phyloP scores from a whole-genome alignment of 2,113 vertebrate genomes.

The Colossoma macropomum region DNA sequence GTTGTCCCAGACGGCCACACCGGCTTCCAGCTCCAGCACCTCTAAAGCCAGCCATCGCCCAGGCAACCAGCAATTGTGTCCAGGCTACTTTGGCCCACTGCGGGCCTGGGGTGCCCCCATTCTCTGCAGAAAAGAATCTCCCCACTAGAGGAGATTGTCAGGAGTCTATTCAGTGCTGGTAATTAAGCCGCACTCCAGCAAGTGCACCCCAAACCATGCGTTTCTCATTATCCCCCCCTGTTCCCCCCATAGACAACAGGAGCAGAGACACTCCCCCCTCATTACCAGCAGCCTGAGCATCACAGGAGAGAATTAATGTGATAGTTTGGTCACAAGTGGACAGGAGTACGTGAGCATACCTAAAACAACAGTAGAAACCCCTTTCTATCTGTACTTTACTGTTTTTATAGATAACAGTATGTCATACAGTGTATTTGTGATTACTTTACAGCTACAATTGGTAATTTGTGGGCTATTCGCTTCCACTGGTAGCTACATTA shows the following conservation, averaged over 20 bases:
- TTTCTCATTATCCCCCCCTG: constrained; percentile 22
- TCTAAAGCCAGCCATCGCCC: constrained; percentile 57
- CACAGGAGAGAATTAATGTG: not conserved
- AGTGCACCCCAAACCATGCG: constrained; percentile 37
- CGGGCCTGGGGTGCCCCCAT: constrained; percentile 42
- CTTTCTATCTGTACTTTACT: too few relatives aligned
- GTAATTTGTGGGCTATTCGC: too few relatives aligned
- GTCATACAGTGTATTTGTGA: too few relatives aligned
- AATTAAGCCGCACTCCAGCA: constrained; percentile 56
- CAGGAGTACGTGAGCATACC: too few relatives aligned
- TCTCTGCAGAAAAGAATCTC: constrained; percentile 51
- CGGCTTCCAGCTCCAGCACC: constrained; percentile 48
- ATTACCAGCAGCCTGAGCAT: not conserved
- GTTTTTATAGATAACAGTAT: too few relatives aligned
- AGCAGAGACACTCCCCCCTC: not conserved
- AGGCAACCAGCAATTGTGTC: constrained; percentile 64
- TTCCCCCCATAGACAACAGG: constrained; percentile 15
- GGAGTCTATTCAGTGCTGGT: constrained; percentile 57
- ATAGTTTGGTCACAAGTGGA: too few relatives aligned
- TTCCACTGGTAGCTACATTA: too few relatives aligned
- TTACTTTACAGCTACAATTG: too few relatives aligned
- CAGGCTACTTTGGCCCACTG: constrained; percentile 41
- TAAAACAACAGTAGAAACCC: too few relatives aligned
- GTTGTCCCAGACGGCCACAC: constrained; percentile 35
- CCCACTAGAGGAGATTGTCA: constrained; percentile 51